Evolutionary conservation across 2,797 vertebrate genomes (phyloP), one percentile per base, ranked within the genome.

Genomic region (Pitangus sulphuratus): DNA sequence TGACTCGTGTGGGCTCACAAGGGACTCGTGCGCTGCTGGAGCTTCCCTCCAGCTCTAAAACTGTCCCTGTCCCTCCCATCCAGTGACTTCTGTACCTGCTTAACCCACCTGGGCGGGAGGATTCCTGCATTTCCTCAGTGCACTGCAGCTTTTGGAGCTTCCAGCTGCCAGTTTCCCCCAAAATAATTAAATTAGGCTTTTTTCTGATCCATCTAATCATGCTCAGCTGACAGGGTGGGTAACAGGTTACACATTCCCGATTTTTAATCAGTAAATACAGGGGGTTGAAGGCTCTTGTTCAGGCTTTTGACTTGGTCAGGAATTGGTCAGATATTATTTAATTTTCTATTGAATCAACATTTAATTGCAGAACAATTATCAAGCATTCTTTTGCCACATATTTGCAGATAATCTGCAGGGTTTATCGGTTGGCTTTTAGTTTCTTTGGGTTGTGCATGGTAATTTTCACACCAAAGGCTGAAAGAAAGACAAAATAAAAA

Each of bases 351-450:
- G 6, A 47, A 17, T 33, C 1, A 30, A 7, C 16, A 5, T 81
- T 54, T 26, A n/a, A 58, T n/a, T 37, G 60, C 66, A 40, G 42
- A 56, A 8, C 12, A n/a, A 17, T 39, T n/a, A 15, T 11, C 71
- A 33, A 81, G 93, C 97, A 94, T 97, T 97, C 92, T 95, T 93
- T 95, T 94, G 97, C 93, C 96, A 93, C 82, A 0, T 42, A 1
- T 10, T 51, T 58, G 57, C 37, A 26, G 48, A 60, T 45, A 40
- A 47, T 57, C 30, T 70, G 42, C 69, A 58, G 71, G 69, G 76
- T 5, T 66, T 31, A 58, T 26, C n/a, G 3, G n/a, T 45, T 66
- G 87, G 65, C 54, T 95, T 91, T 62, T 51, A 0, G 2, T 39
- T 51, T 75, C 51, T 76, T 8, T 39, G 93, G 13, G 31, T 66